Evolutionary conservation across 2,797 vertebrate genomes (phyloP).

Genomic region (Poeciliopsis turneri): DNA sequence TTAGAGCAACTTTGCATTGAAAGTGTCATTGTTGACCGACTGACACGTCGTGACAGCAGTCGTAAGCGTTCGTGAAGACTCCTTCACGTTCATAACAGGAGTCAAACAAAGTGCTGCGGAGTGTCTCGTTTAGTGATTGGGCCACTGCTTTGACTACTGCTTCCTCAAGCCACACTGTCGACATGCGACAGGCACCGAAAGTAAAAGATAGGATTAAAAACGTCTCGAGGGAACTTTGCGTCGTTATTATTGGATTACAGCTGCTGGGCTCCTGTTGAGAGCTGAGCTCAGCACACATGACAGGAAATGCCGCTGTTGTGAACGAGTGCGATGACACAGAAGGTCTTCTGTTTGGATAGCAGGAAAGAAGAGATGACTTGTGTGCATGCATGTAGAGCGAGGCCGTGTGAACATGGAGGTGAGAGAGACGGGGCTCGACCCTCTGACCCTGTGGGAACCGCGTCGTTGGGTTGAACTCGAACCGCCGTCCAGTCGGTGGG

Average conservation of each 20-base stretch:
- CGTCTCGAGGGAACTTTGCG: slow-evolving; percentile 5
- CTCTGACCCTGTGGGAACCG: slow-evolving; percentile 65
- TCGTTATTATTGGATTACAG: slow-evolving; percentile 14
- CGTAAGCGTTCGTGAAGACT: no score
- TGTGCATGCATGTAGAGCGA: slow-evolving; percentile 35
- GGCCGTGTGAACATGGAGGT: slow-evolving; percentile 61
- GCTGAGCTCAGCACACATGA: slow-evolving; percentile 36
- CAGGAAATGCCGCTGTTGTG: slow-evolving; percentile 47
- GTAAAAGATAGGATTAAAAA: no score
- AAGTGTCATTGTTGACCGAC: no score
- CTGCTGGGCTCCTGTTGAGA: slow-evolving; percentile 5
- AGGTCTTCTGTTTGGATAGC: slow-evolving; percentile 47
- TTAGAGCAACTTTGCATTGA: no score
- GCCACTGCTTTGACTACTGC: slow-evolving; percentile 29
- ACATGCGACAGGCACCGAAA: no score
- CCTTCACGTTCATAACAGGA: no score
- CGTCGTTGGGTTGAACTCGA: slow-evolving; percentile 39
- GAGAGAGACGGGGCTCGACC: slow-evolving; percentile 32
- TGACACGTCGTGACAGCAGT: no score
- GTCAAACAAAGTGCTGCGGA: no score
- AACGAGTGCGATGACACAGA: slow-evolving; percentile 41
- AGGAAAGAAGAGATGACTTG: slow-evolving; percentile 17
- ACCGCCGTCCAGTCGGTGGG: slow-evolving; percentile 31
- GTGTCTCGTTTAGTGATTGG: no score
- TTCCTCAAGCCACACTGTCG: slow-evolving; percentile 17